phyloP scores from a whole-genome alignment of 2,113 vertebrate species.

The Ascaphus truei region DNA sequence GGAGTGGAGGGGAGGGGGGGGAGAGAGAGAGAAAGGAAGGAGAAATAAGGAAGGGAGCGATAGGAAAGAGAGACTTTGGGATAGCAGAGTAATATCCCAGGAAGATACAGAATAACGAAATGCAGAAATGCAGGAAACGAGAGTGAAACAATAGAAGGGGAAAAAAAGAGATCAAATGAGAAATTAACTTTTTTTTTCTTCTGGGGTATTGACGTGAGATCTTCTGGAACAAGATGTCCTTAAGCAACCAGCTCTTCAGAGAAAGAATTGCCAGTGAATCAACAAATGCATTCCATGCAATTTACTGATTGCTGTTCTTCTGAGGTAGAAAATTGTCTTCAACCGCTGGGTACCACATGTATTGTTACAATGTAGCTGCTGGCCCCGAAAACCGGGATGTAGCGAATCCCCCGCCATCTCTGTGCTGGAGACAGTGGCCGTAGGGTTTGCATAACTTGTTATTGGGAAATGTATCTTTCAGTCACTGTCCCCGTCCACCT shows the following conservation, averaged over 20 bases:
- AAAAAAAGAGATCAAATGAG: constrained; percentile 43
- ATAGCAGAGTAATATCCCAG: too few species aligned
- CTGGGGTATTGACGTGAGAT: constrained; percentile 32
- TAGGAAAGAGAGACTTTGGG: not conserved
- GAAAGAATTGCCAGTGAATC: not conserved
- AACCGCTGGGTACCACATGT: not conserved
- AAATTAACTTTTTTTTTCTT: constrained; percentile 25
- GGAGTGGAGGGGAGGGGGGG: constrained; percentile 40
- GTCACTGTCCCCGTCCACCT: not conserved
- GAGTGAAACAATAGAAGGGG: constrained; percentile 41
- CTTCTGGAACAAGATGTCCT: constrained; percentile 40
- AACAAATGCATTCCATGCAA: constrained; percentile 37
- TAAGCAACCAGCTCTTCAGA: not conserved
- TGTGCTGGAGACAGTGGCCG: not conserved
- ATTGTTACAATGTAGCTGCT: not conserved
- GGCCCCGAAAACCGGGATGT: not conserved
- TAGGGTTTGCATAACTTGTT: not conserved
- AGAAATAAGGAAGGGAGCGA: not conserved
- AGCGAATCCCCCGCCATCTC: not conserved
- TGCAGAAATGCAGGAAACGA: too few species aligned
- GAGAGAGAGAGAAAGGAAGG: constrained; percentile 47
- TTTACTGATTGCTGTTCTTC: constrained; percentile 44
- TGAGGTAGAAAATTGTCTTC: constrained; percentile 42
- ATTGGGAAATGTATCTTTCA: not conserved
- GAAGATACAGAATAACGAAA: too few species aligned